Base-by-base conservation (phyloP, 2,113 vertebrate species). In the Polypterus bichir region DNA sequence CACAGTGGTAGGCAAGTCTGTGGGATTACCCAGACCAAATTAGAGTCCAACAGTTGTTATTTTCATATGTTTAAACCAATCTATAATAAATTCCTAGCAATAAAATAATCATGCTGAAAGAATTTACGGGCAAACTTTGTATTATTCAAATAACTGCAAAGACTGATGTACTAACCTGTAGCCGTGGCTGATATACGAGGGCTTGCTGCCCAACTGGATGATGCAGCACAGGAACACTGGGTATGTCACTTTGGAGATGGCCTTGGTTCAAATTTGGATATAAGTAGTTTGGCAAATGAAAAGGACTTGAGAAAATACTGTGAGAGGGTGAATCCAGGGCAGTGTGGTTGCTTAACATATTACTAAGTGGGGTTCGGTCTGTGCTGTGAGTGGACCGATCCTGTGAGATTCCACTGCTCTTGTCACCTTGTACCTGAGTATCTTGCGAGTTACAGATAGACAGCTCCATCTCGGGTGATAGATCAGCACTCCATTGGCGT, bases 81-180 rank as follows among this genome's bases (percentile, higher is more conserved):
- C 10, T 11, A 27, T 6, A 6, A 11, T 27, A 56, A 27, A 6
- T 10, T 56, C 44, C 6, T 56, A 27, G 27, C 27, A 27, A 27
- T 27, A 27, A 27, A 27, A 27, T 27, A 27, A 27, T 27, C 27
- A 27, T 27, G 27, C 27, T 27, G 27, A 27, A 27, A 27, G 27
- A 27, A 27, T 27, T 2, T 27, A 27, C 27, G 27, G 27, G 27
- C 27, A 27, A 27, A 27, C 27, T 8, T 55, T 10, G 9, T 52
- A 10, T 8, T 8, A 52, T 8, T 7, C 10, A 10, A 52, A 52
- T 8, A 10, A 52, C 10, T 6, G 10, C 10, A 56, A 3, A 6
- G 10, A 7, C 61, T 48, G 56, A 53, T 3, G 68, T 61, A 70
- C 66, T 54, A 54, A 69, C 73, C 71, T 69, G 7, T 9, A 70